These are phyloP conservation scores for Ashinkailepas kermadecensis DNA, from an alignment of 2,888 invertebrate genomes.

Conservation along the genomic window DNA sequence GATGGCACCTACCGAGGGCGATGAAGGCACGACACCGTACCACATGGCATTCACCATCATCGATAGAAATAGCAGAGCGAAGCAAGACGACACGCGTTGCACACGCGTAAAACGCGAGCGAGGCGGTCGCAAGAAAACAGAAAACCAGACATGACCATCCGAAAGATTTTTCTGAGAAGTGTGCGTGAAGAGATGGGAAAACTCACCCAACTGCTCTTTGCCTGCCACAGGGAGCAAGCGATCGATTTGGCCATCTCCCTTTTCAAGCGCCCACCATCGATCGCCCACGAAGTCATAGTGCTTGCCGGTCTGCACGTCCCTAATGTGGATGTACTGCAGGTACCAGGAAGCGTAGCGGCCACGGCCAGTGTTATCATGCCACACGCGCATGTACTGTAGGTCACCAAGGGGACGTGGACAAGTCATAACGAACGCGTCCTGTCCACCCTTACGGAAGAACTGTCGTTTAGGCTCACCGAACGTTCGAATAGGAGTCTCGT, in stretches of 20 bases:
- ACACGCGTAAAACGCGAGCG: conserved; percentile 46
- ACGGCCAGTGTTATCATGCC: conserved; percentile 48
- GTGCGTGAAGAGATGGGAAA: conserved; percentile 44
- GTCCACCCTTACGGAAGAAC: conserved; percentile 38
- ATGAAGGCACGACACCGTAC: conserved; percentile 41
- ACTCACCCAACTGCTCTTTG: conserved; percentile 44
- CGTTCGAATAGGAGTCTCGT: conserved; percentile 38
- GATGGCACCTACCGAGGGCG: conserved; percentile 36
- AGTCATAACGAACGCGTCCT: conserved; percentile 41
- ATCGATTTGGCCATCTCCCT: conserved; percentile 48
- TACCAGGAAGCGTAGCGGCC: conserved; percentile 45
- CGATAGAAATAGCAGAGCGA: conserved; percentile 45
- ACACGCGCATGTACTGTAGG: conserved; percentile 44
- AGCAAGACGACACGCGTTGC: conserved; percentile 46
- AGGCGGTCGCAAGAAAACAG: conserved; percentile 47
- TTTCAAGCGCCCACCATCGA: conserved; percentile 47
- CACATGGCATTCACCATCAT: conserved; percentile 50
- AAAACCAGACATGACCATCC: conserved; percentile 50
- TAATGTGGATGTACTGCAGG: conserved; percentile 43
- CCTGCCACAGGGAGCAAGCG: conserved; percentile 46
- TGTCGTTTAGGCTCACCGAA: conserved; percentile 36
- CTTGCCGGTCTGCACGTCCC: conserved; percentile 46
- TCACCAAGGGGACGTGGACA: conserved; percentile 43
- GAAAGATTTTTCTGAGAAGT: conserved; percentile 40
- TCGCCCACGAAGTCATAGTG: conserved; percentile 43